Evolutionary conservation across 2,888 invertebrate species (phyloP), one percentile per base, ranked within the genome.

Genomic region (Steinernema carpocapsae): DNA sequence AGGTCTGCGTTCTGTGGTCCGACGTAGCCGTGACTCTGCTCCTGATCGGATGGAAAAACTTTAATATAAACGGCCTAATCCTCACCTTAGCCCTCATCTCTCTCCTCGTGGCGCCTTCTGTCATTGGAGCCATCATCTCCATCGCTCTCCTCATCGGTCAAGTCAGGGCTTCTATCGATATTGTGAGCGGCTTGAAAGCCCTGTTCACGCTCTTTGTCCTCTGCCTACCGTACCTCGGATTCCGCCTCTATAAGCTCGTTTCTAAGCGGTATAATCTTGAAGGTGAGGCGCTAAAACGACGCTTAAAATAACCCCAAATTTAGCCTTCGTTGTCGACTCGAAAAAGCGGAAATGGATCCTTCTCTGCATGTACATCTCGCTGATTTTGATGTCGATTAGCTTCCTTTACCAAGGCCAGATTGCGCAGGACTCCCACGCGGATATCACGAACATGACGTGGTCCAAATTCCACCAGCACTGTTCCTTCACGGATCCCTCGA

Each of bases 371-470:
- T 84, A 85, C 70, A 45, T 85, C 12, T 64, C 70, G 17, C 72
- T 77, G 24, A 76, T 85, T 19, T 75, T 84, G 0, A 78, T 79
- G 79, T 78, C 80, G 37, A 78, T 84, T 32, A 81, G 84, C 17
- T 82, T 85, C 72, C 73, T 84, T 14, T 84, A 83, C 74, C 82
- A 85, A 42, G 79, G 79, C 10, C 78, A 78, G 10, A 73, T 80
- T 32, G 72, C 76, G 12, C 84, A 77, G 46, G 83, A 82, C 72
- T 77, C 78, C n/a, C 43, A 76, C n/a, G 76, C 74, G 7, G 80
- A 85, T 26, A 75, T 80, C 43, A 82, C 84, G 12, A 85, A 85
- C 76, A 79, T 85, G 81, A 85, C 85, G n/a, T 84, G 84, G 82
- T 79, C 64, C 37, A 79, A 85, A 43, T 84, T 83, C 71, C 84